phyloP scores from a whole-genome alignment of 2,797 vertebrate genomes.

The Lacerta agilis region DNA sequence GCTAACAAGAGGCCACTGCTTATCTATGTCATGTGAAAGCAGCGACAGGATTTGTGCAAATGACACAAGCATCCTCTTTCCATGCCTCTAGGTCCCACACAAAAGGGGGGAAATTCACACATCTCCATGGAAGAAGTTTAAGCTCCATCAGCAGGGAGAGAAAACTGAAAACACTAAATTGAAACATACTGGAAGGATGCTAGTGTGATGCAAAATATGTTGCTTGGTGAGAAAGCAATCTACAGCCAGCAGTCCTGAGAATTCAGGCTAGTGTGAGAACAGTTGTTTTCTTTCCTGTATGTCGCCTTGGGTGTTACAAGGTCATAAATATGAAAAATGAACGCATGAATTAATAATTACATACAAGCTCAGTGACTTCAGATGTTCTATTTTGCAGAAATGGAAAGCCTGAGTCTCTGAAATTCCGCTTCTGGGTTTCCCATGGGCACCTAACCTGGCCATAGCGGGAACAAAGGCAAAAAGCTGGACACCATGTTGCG shows the following conservation, averaged over 20 bases:
- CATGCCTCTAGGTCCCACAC: neutral
- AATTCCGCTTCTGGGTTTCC: neutral
- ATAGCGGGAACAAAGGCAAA: neutral
- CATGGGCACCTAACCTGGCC: neutral
- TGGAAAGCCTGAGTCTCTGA: neutral
- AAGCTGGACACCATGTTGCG: no score
- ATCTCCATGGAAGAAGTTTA: neutral
- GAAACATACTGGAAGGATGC: neutral
- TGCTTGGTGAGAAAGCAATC: slow-evolving; percentile 7
- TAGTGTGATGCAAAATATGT: neutral
- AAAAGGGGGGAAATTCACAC: neutral
- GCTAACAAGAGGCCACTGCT: neutral
- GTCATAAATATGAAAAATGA: slow-evolving; percentile 4
- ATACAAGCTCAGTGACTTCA: neutral
- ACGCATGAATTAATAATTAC: slow-evolving; percentile 13
- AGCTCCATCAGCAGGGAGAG: neutral
- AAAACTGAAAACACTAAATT: neutral
- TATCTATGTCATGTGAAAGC: neutral
- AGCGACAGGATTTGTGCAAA: neutral
- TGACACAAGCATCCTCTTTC: neutral
- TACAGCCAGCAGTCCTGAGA: neutral
- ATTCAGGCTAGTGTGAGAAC: neutral
- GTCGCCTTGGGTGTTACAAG: neutral
- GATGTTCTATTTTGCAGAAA: neutral
- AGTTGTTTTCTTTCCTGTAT: slow-evolving; percentile 15